phyloP scores from a whole-genome alignment of 2,888 invertebrate genomes.

The Brassicogethes aeneus region DNA sequence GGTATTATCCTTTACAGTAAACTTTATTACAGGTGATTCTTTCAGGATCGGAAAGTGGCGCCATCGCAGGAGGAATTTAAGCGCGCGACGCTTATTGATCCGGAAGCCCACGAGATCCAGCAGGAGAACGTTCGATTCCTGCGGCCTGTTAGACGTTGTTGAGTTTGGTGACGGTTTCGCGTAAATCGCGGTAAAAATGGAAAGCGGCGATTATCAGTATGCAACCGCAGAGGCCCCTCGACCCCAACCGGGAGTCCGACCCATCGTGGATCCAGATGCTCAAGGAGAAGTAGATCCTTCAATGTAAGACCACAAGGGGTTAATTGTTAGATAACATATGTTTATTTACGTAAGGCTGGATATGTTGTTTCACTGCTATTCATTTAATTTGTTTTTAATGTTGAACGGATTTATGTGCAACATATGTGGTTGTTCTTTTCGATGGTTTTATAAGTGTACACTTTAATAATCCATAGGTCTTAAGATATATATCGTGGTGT shows the following conservation, averaged over 20 bases:
- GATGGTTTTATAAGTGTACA: too few species aligned
- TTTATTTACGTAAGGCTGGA: too few species aligned
- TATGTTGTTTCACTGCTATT: too few species aligned
- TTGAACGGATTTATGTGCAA: too few species aligned
- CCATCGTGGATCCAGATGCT: constrained; percentile 75
- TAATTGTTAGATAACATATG: too few species aligned
- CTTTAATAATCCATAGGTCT: too few species aligned
- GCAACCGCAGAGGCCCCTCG: constrained; percentile 14
- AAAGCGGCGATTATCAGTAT: constrained; percentile 29
- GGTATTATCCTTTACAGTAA: too few species aligned
- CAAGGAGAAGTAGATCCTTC: constrained; percentile 78
- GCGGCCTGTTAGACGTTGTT: neutral
- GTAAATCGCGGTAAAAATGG: constrained; percentile 20
- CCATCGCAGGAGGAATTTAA: neutral
- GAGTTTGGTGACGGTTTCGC: constrained; percentile 2
- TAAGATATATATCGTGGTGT: too few species aligned
- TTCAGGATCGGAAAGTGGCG: neutral
- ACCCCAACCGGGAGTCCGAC: constrained; percentile 44
- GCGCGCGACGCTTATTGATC: constrained; percentile 15
- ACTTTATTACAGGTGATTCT: too few species aligned
- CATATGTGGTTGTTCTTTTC: too few species aligned
- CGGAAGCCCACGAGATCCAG: constrained; percentile 1
- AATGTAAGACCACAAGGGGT: constrained; percentile 57
- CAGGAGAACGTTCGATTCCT: constrained; percentile 6
- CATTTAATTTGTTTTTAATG: constrained; percentile 5